These are phyloP conservation scores for Acromyrmex charruanus DNA, from an alignment of 1,140 invertebrate genomes.

Conservation along the genomic window DNA sequence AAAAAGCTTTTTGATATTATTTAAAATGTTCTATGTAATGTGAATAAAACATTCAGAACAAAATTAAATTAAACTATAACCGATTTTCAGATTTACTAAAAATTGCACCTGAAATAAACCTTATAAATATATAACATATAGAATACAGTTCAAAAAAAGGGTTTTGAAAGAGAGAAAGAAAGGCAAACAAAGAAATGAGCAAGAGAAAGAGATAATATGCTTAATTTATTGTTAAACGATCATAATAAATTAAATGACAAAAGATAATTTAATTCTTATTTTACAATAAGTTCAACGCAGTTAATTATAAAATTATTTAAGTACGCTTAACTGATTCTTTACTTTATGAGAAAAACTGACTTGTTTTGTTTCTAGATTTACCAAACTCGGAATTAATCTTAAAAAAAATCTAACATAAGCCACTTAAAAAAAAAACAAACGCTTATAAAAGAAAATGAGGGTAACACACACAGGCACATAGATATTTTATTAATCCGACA, in stretches of 20 bases:
- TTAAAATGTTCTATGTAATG: background rate
- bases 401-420: background rate
- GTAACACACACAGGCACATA: conserved; percentile 33
- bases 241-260: background rate
- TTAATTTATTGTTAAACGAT: conserved; percentile 5
- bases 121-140: background rate
- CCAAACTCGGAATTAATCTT: background rate
- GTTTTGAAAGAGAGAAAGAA: background rate
- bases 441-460: conserved; percentile 39
- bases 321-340: conserved; percentile 3
- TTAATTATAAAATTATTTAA: background rate
- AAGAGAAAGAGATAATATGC: conserved; percentile 6
- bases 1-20: background rate
- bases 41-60: background rate
- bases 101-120: background rate
- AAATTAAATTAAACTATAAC: background rate
- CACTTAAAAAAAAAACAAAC: background rate
- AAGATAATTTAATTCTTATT: background rate
- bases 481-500: conserved; percentile 55
- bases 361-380: background rate
- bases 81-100: background rate
- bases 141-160: background rate
- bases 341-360: background rate
- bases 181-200: conserved; percentile 5
- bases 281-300: background rate